A percentile compares a stretch with the other conserved stretches of the same genome.
These are phyloP conservation scores for Dasypolia templi DNA, from an alignment of 2,888 invertebrate genomes.

Conservation along the genomic window DNA sequence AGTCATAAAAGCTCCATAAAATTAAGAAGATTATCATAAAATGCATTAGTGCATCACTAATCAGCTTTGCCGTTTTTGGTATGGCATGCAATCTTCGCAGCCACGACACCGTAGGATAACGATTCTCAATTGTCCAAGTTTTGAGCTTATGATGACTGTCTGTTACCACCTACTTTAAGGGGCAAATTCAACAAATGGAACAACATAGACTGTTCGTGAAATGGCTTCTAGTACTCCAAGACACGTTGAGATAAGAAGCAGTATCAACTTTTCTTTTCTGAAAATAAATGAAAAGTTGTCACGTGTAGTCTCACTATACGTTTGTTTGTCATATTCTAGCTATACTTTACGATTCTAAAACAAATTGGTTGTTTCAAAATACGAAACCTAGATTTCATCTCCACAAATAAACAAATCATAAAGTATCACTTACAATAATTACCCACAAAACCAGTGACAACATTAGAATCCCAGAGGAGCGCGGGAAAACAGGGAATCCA, in stretches of 20 bases:
- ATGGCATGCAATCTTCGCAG: background rate
- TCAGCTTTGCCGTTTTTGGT: background rate
- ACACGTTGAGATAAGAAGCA: background rate
- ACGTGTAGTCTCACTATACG: background rate
- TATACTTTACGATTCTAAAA: background rate
- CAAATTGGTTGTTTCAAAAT: background rate
- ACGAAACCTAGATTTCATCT: background rate
- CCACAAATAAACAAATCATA: conserved; percentile 9
- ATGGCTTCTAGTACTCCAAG: background rate
- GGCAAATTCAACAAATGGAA: too few species aligned
- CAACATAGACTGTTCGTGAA: background rate
- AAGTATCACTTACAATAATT: conserved; percentile 50
- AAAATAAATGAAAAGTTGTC: background rate
- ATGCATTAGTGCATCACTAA: too few species aligned
- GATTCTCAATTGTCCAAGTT: background rate
- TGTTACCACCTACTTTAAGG: background rate
- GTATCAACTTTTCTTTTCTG: background rate
- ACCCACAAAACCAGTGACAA: conserved; percentile 63
- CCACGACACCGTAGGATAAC: background rate
- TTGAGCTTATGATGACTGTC: background rate
- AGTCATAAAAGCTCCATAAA: background rate
- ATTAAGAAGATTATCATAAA: background rate
- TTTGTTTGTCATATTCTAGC: background rate
- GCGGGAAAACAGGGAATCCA: conserved; percentile 81
- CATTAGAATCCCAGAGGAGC: conserved; percentile 70